Conservation (phyloP, 92 coral and sea anemone genomes). For the Galaxea fascicularis region DNA sequence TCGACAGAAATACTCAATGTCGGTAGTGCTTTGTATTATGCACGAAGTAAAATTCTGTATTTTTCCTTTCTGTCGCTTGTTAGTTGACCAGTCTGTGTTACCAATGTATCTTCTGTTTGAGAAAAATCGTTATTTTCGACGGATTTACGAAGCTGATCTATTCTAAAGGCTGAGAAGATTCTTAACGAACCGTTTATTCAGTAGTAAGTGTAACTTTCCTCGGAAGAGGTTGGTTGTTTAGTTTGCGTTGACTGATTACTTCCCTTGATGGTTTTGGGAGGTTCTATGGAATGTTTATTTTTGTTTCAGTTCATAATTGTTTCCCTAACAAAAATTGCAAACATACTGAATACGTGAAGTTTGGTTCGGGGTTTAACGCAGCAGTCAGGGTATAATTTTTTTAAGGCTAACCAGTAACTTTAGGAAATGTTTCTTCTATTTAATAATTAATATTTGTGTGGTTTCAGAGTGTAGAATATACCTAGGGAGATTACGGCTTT, state of each 20-base stretch:
- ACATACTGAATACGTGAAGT: background rate
- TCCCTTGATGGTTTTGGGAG: background rate
- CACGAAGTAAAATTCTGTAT: background rate
- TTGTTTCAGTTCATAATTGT: background rate
- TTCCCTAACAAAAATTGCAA: background rate
- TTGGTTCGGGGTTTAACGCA: background rate
- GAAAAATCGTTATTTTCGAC: background rate
- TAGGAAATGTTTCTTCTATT: constrained; percentile 14
- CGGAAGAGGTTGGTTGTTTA: constrained; percentile 1
- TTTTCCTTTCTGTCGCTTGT: background rate
- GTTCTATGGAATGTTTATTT: background rate
- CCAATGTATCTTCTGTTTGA: background rate
- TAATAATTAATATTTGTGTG: constrained; percentile 36
- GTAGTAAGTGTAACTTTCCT: background rate
- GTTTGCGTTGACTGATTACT: constrained; percentile 8
- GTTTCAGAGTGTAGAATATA: background rate
- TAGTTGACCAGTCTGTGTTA: background rate
- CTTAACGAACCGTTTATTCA: background rate
- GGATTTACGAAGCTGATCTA: background rate
- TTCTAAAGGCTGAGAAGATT: background rate
- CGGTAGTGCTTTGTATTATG: constrained; percentile 5
- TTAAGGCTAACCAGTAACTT: background rate
- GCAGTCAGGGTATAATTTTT: no score
- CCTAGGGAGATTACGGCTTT: background rate
- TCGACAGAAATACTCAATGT: background rate